Evolutionary conservation across 2,113 vertebrate genomes (phyloP), one percentile per base, ranked within the genome.

Genomic region (Hassar affinis): DNA sequence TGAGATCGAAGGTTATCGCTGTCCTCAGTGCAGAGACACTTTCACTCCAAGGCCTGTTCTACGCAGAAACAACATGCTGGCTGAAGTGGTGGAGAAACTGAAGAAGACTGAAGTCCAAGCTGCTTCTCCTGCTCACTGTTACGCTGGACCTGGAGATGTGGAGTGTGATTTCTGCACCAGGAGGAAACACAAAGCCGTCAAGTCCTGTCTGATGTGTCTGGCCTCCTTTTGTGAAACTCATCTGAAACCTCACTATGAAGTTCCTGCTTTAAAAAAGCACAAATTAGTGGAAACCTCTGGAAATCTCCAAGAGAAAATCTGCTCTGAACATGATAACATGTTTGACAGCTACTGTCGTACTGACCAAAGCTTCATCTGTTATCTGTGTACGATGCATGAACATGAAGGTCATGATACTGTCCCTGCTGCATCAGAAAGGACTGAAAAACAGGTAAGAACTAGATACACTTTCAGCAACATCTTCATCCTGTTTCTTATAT

Each of bases 61-160:
- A 66, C 64, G 30, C 64, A 30, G 64, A 68, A 68, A 68, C 33
- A 68, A 68, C 64, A 68, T 68, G 27, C 64, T 68, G 64, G 33
- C 33, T 68, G 64, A 68, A 33, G 64, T 68, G 64, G 64, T 68
- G 64, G 64, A 68, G 64, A 30, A 68, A 68, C 64, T 68, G 27
- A 30, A 66, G n/a, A 68, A 35, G 64, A 68, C 64, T n/a, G 61
- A 62, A 27, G 61, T 30, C n/a, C 61, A 62, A 62, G 27, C 61
- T 30, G 61, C 61, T 64, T 64, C 61, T 64, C 30, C 61, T 38
- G 17, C 15, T 68, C 30, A 30, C 33, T 38, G 30, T 68, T 33
- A 33, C 17, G 6, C 66, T 68, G 30, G 38, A 45, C 35, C 68
- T 45, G 68, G 38, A 72, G 68, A 72, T 72, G 68, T 72, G 22